Base-by-base conservation (phyloP, 2,113 vertebrate species). In the Urocynchramus pylzowi region DNA sequence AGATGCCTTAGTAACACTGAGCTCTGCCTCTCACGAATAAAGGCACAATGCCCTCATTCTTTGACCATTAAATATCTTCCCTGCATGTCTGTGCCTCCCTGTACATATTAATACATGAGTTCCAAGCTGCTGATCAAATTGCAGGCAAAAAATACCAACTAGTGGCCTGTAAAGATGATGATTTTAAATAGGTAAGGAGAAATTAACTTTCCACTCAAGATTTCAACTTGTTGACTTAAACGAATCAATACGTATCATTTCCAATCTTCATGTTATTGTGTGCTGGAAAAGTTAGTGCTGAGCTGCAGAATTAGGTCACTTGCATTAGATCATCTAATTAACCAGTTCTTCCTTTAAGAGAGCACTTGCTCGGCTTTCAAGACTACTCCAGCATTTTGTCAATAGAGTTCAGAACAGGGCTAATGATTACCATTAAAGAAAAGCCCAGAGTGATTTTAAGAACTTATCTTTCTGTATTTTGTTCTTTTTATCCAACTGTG, bases 261-360 rank as follows among this genome's bases (percentile, higher is more conserved):
- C 84, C 75, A 97, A 97, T 91, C 91, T 94, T 94, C 90, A 77
- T 15, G 2, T 92, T 94, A 91, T 27, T 84, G 64, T 83, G 77
- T 24, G 79, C 87, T 94, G 76, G 30, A 86, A 97, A 94, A 97
- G 84, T 92, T 95, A 92, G 71, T 4, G 4, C 70, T 97, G 81
- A 93, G 87, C 85, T 93, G 89, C 77, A 95, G 91, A 98, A 98
- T 98, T 96, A 96, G 98, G 95, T 98, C 96, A 98, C 96, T 97
- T 97, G 96, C 97, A 97, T 97, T 96, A 98, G 95, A 97, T 90
- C 84, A 95, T 95, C 96, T 97, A 97, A 98, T 97, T 97, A 98
- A 97, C 94, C 92, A 97, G 94, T 96, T 94, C 92, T 98, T 97
- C 93, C 94, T 97, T 97, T 95, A 97, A 97, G 98, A 96, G 95